phyloP scores from a whole-genome alignment of 2,888 invertebrate species.

The Eueremaeus valkanovi region DNA sequence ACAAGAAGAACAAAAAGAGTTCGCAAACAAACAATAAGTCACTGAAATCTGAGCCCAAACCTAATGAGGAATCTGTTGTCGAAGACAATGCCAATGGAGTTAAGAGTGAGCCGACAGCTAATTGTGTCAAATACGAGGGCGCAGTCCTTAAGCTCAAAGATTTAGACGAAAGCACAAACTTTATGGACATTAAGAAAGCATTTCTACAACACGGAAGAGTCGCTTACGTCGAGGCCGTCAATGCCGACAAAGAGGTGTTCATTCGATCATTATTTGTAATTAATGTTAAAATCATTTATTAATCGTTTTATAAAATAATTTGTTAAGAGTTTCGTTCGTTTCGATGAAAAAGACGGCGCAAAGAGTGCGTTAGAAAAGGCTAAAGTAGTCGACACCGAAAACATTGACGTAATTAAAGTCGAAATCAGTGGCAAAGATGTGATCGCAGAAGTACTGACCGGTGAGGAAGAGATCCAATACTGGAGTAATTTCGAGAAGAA shows the following conservation, averaged over 20 bases:
- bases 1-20: conserved; percentile 50
- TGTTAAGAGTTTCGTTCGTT: conserved; percentile 52
- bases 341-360: conserved; percentile 51
- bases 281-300: no score
- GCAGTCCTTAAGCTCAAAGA: conserved; percentile 65
- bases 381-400: conserved; percentile 28
- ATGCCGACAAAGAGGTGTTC: conserved; percentile 49
- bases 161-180: conserved; percentile 60
- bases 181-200: conserved; percentile 70
- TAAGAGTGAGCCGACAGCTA: conserved; percentile 43
- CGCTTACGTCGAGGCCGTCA: conserved; percentile 51
- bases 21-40: neutral
- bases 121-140: conserved; percentile 51
- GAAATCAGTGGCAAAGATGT: conserved; percentile 36
- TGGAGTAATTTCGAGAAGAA: conserved; percentile 30
- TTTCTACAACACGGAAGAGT: conserved; percentile 57
- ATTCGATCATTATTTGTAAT: no score
- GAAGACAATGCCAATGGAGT: conserved; percentile 44
- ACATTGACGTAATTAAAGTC: conserved; percentile 37
- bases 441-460: conserved; percentile 20
- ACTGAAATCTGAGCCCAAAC: conserved; percentile 44
- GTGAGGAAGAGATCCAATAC: conserved; percentile 35
- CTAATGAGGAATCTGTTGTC: conserved; percentile 43
- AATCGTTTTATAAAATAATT: conserved; percentile 39
- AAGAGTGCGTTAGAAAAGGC: conserved; percentile 46